These are phyloP conservation scores for Brachystomella parvula DNA, from an alignment of 1,140 invertebrate genomes.

Conservation along the genomic window DNA sequence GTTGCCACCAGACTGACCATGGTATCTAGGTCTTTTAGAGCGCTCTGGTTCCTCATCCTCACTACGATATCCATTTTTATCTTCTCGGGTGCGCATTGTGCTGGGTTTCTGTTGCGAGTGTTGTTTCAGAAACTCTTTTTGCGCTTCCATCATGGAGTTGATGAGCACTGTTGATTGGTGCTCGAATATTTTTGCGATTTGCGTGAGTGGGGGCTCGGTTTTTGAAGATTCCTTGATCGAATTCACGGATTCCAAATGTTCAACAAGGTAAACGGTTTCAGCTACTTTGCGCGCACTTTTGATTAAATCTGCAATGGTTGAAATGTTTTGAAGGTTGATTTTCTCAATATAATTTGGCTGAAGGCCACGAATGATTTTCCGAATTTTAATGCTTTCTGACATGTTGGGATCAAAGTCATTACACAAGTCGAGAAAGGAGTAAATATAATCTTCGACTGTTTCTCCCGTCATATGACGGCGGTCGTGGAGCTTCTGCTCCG, in stretches of 20 bases:
- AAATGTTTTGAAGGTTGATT: background rate
- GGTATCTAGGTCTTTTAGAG: background rate
- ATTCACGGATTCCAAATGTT: background rate
- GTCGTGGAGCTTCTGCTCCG: background rate
- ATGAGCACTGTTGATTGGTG: background rate
- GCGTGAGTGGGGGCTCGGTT: background rate
- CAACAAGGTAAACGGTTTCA: background rate
- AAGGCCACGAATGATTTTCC: background rate
- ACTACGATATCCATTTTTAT: too few species aligned
- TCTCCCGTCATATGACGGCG: background rate
- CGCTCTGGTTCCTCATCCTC: too few species aligned
- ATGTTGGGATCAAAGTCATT: background rate
- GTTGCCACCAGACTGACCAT: background rate
- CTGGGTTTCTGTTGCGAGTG: background rate
- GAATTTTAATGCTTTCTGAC: background rate
- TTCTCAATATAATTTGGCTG: background rate
- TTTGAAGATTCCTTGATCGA: background rate
- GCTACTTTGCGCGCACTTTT: background rate
- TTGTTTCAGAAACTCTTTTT: background rate
- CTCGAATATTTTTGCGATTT: background rate
- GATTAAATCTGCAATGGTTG: background rate
- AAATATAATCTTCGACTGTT: background rate
- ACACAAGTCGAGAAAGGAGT: background rate
- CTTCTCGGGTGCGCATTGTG: too few species aligned
- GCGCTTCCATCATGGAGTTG: background rate